Evolutionary conservation across 2,888 invertebrate genomes (phyloP).

Genomic region (Proisotoma minuta): DNA sequence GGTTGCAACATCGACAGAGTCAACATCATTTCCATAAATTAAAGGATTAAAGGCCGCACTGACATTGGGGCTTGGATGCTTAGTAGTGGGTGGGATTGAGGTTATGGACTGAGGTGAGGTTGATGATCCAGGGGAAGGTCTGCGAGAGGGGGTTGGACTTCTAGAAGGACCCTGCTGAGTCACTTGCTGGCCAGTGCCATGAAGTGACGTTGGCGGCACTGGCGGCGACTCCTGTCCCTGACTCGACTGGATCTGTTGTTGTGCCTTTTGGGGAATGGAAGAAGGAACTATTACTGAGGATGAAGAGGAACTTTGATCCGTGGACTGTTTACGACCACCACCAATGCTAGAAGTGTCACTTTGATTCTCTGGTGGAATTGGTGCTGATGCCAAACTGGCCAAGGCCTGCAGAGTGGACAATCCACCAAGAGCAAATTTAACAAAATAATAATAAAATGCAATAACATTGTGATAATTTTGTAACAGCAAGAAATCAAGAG

Average conservation of each 20-base stretch:
- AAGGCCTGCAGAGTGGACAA: slow-evolving; percentile 68
- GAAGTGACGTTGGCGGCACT: background rate
- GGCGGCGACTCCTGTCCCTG: background rate
- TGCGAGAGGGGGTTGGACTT: background rate
- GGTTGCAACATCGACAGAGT: slow-evolving; percentile 96
- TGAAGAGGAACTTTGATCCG: background rate
- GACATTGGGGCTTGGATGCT: slow-evolving; percentile 37
- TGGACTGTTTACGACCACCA: slow-evolving; percentile 60
- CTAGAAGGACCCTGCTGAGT: background rate
- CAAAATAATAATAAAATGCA: no score
- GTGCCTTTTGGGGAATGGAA: slow-evolving; percentile 16
- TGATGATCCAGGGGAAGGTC: slow-evolving; percentile 17
- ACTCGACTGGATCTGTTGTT: no score
- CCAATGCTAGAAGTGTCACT: slow-evolving; percentile 57
- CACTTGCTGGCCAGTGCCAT: background rate
- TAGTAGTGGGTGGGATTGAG: slow-evolving; percentile 24
- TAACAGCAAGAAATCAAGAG: no score
- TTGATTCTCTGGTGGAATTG: slow-evolving; percentile 46
- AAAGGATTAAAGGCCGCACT: slow-evolving; percentile 67
- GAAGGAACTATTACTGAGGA: slow-evolving; percentile 15
- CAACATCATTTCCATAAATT: slow-evolving; percentile 89
- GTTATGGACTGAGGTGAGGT: slow-evolving; percentile 8
- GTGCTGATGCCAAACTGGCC: slow-evolving; percentile 66
- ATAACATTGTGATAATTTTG: no score
- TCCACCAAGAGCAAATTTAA: no score